Percentiles rank a stretch among this genome's conserved stretches.
These are phyloP conservation scores for Rosalia funebris DNA, from an alignment of 2,888 invertebrate species.

Conservation along the genomic window DNA sequence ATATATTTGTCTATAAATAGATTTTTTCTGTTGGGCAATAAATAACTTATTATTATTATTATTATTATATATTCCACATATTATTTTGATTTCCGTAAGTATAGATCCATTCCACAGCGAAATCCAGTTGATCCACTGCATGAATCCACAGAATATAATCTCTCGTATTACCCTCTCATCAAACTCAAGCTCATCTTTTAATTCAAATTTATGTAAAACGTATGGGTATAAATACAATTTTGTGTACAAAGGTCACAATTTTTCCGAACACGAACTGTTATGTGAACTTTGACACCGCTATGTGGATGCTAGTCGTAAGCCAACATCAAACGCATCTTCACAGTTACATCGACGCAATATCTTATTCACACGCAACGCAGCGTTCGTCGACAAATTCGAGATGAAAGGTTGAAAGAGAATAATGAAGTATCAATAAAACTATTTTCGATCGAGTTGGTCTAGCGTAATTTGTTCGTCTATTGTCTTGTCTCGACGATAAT, in stretches of 20 bases:
- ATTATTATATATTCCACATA: too few species aligned
- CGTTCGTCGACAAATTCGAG: neutral
- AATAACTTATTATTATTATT: too few species aligned
- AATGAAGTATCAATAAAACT: neutral
- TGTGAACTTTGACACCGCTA: neutral
- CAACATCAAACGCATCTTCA: neutral
- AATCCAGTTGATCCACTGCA: too few species aligned
- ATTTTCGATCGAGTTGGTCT: neutral
- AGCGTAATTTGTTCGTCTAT: neutral
- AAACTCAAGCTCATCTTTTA: too few species aligned
- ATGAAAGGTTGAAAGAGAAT: neutral
- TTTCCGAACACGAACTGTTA: conserved; percentile 3
- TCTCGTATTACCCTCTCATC: too few species aligned
- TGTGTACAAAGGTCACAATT: neutral
- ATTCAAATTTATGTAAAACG: conserved; percentile 6
- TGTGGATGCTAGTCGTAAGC: neutral
- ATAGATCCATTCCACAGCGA: too few species aligned
- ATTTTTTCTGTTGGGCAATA: too few species aligned
- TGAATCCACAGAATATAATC: too few species aligned
- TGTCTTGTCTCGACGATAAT: conserved; percentile 8
- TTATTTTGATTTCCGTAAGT: too few species aligned
- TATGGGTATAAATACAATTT: too few species aligned
- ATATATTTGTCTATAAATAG: too few species aligned
- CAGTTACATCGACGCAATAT: neutral
- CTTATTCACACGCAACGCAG: neutral